Percentiles rank a stretch among this genome's conserved stretches.
phyloP scores from a whole-genome alignment of 2,797 vertebrate species.

The Sebastes minor region DNA sequence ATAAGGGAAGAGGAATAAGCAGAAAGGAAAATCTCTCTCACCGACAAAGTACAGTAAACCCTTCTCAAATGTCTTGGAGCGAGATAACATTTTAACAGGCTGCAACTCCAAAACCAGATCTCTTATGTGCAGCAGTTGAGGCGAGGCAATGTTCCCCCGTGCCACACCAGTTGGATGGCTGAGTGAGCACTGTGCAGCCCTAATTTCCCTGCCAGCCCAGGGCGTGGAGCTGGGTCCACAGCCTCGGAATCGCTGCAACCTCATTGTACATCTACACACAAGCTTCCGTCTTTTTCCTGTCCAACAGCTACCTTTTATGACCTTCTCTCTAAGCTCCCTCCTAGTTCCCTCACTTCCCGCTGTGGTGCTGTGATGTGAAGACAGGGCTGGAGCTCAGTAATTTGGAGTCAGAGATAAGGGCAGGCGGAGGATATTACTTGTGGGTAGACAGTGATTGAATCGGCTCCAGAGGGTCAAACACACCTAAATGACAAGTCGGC shows the following conservation, averaged over 20 bases:
- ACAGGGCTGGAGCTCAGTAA: constrained; percentile 53
- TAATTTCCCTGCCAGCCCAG: constrained; percentile 44
- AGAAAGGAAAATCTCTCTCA: constrained; percentile 14
- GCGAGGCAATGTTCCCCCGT: constrained; percentile 29
- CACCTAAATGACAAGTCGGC: constrained; percentile 69
- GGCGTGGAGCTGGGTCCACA: constrained; percentile 5
- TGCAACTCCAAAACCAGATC: constrained; percentile 49
- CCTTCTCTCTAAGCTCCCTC: constrained; percentile 48
- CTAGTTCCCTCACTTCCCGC: constrained; percentile 32
- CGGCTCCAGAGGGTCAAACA: constrained; percentile 71
- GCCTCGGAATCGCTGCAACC: constrained; percentile 15
- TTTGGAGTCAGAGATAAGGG: constrained; percentile 70
- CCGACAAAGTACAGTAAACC: constrained; percentile 35
- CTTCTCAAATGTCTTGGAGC: constrained; percentile 49
- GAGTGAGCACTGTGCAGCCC: constrained; percentile 27
- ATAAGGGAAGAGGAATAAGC: constrained; percentile 20
- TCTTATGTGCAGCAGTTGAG: constrained; percentile 48
- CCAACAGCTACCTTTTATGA: constrained; percentile 45
- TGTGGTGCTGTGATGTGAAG: constrained; percentile 44
- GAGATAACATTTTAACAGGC: constrained; percentile 60
- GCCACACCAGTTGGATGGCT: constrained; percentile 44
- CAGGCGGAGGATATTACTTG: constrained; percentile 66
- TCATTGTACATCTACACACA: constrained; percentile 35
- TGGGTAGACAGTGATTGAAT: constrained; percentile 73
- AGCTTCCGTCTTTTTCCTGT: constrained; percentile 34